Evolutionary conservation across 2,113 vertebrate species (phyloP).

Genomic region (Lanius ludovicianus): DNA sequence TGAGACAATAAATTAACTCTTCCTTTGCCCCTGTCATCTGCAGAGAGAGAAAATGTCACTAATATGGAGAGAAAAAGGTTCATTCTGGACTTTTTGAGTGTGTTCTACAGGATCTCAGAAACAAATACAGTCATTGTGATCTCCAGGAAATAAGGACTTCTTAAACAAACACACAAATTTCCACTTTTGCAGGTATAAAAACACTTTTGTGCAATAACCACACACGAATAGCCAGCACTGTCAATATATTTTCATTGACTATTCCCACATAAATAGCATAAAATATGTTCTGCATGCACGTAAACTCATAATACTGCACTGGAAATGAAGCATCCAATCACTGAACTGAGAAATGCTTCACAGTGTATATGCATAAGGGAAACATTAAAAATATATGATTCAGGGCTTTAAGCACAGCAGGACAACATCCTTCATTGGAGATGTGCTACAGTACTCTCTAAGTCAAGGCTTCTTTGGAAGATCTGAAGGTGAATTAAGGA

Average conservation of each 20-base stretch:
- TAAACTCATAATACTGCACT: background rate
- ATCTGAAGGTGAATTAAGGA: background rate
- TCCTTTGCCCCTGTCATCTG: background rate
- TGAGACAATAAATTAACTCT: background rate
- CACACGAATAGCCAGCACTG: background rate
- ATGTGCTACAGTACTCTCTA: background rate
- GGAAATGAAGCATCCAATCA: background rate
- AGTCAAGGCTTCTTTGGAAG: background rate
- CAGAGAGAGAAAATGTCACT: background rate
- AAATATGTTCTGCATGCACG: background rate
- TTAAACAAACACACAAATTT: background rate
- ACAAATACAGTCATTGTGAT: background rate
- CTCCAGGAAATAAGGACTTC: background rate
- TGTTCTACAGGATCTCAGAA: background rate
- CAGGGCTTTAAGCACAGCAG: background rate
- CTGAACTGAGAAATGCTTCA: background rate
- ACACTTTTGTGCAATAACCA: background rate
- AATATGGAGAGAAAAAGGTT: background rate
- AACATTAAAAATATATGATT: background rate
- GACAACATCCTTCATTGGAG: background rate
- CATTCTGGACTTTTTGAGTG: background rate
- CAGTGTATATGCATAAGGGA: background rate
- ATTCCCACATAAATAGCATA: background rate
- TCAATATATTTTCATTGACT: background rate
- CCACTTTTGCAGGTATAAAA: background rate